phyloP scores from a whole-genome alignment of 2,113 vertebrate species.

The Coptodon bakossiorum region DNA sequence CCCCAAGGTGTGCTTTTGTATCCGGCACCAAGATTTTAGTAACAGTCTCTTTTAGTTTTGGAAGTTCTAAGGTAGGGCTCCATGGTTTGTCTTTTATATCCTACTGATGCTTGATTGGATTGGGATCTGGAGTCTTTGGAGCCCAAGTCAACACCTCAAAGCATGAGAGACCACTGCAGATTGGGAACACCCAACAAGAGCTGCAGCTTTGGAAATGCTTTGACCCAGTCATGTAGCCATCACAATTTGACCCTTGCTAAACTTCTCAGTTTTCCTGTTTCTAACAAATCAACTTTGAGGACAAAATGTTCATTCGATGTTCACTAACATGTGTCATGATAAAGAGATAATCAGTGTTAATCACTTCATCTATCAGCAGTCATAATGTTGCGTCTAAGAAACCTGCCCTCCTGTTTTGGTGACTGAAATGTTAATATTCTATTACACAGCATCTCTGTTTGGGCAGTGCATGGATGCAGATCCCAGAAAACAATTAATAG shows the following conservation, averaged over 20 bases:
- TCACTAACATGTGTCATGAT: neutral
- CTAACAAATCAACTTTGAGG: neutral
- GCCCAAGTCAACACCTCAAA: neutral
- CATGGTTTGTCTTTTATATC: neutral
- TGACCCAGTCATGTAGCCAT: neutral
- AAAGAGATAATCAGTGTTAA: neutral
- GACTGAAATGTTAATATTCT: neutral
- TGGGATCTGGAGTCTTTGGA: neutral
- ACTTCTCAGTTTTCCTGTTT: neutral
- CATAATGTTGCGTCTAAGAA: neutral
- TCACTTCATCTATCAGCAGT: neutral
- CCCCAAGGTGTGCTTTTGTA: neutral
- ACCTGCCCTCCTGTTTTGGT: neutral
- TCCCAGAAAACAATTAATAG: neutral
- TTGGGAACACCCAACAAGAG: neutral
- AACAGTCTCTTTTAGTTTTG: neutral
- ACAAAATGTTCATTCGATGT: neutral
- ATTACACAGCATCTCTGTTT: neutral
- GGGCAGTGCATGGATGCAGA: neutral
- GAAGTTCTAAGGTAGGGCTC: neutral
- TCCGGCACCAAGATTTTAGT: neutral
- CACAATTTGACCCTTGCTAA: rapidly evolving
- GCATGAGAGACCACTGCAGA: neutral
- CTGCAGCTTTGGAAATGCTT: neutral
- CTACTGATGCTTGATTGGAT: neutral